Evolutionary conservation across 1,140 invertebrate species (phyloP).

Genomic region (Lordiphosa clarofinis): DNA sequence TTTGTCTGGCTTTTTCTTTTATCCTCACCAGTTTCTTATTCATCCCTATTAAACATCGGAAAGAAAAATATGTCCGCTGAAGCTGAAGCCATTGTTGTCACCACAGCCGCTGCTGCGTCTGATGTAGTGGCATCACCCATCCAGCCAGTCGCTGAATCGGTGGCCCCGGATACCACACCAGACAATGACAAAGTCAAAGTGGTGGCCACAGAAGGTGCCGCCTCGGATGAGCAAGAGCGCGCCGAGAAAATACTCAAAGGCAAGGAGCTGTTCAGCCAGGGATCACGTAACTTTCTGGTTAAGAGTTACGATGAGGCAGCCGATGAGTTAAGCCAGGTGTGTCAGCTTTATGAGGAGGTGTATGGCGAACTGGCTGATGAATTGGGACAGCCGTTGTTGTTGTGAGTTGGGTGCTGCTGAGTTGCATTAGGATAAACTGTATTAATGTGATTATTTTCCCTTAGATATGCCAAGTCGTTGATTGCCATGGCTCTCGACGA

Average conservation of each 20-base stretch:
- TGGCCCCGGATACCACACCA: slow-evolving; percentile 57
- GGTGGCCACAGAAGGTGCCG: slow-evolving; percentile 20
- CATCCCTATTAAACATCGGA: slow-evolving; percentile 14
- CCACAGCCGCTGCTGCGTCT: slow-evolving; percentile 42
- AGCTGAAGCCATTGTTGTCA: slow-evolving; percentile 64
- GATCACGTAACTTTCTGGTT: slow-evolving; percentile 87
- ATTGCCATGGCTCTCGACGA: slow-evolving; percentile 88
- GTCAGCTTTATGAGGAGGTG: slow-evolving; percentile 83
- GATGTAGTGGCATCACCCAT: slow-evolving; percentile 18
- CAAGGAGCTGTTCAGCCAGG: slow-evolving; percentile 82
- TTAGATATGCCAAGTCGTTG: slow-evolving; percentile 82
- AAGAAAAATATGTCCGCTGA: slow-evolving; percentile 61
- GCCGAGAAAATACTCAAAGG: slow-evolving; percentile 65
- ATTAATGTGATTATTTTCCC: slow-evolving; percentile 9
- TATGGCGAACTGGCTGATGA: slow-evolving; percentile 87
- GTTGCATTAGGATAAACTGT: not conserved
- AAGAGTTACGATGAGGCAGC: slow-evolving; percentile 87
- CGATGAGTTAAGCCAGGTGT: slow-evolving; percentile 86
- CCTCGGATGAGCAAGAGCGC: slow-evolving; percentile 42
- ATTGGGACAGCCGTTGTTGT: slow-evolving; percentile 88
- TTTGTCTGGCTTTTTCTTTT: not conserved
- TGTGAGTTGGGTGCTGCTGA: slow-evolving; percentile 58
- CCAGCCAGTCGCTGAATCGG: slow-evolving; percentile 39
- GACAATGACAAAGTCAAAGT: slow-evolving; percentile 21
- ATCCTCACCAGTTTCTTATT: slow-evolving; percentile 8